A percentile compares a stretch with the other conserved stretches of the same genome.
Evolutionary conservation across 2,888 invertebrate species (phyloP).

Genomic region (Polydrusus tereticollis): DNA sequence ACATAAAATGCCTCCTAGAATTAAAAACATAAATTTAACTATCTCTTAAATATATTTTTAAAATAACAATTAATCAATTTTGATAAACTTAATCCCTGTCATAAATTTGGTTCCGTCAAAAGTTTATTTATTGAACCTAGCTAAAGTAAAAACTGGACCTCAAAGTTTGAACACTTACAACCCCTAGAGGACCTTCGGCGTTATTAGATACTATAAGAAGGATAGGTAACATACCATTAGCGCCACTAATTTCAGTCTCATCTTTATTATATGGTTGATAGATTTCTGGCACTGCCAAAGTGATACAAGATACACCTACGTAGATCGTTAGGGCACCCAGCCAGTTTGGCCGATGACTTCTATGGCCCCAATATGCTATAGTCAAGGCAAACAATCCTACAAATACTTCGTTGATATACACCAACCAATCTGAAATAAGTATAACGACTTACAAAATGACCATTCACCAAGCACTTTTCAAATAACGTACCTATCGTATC

Average conservation of each 20-base stretch:
- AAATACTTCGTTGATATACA: conserved; percentile 70
- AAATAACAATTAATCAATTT: not conserved
- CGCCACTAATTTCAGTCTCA: conserved; percentile 51
- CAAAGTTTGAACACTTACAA: not conserved
- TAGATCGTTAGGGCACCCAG: conserved; percentile 71
- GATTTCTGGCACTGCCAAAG: conserved; percentile 71
- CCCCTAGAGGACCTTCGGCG: no score
- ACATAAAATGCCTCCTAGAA: conserved; percentile 38
- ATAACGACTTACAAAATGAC: not conserved
- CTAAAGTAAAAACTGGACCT: not conserved
- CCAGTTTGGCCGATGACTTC: conserved; percentile 73
- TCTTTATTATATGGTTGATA: conserved; percentile 63
- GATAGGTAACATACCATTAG: no score
- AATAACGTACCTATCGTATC: conserved; percentile 66
- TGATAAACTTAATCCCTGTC: not conserved
- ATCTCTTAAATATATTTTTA: not conserved
- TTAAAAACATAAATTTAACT: not conserved
- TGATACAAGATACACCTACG: conserved; percentile 69
- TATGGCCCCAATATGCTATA: conserved; percentile 73
- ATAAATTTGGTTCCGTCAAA: not conserved
- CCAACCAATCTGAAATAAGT: conserved; percentile 71
- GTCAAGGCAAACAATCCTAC: conserved; percentile 70
- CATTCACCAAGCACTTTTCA: no score
- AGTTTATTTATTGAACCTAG: not conserved
- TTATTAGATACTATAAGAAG: no score